Evolutionary conservation across 2,888 invertebrate genomes (phyloP).

Genomic region (Drosophila paracracens): DNA sequence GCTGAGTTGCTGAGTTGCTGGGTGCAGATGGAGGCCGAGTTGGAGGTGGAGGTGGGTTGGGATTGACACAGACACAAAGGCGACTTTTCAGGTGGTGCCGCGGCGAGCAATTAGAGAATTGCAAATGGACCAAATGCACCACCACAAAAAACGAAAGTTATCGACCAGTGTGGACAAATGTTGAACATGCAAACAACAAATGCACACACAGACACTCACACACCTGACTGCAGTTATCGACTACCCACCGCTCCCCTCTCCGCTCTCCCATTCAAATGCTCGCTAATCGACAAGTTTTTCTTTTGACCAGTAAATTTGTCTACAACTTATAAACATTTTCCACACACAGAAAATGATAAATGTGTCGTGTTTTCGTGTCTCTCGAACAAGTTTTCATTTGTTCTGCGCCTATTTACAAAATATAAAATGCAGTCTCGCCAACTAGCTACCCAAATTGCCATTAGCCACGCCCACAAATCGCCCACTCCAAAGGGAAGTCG

Average conservation of each 20-base stretch:
- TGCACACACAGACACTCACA: conserved; percentile 27
- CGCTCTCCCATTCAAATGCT: conserved; percentile 20
- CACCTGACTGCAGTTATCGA: conserved; percentile 25
- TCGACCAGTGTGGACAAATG: conserved; percentile 70
- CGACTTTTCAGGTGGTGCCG: conserved; percentile 30
- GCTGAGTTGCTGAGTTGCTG: not conserved
- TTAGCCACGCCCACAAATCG: conserved; percentile 54
- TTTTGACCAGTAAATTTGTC: conserved; percentile 53
- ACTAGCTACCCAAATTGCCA: conserved; percentile 10
- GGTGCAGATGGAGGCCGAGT: not conserved
- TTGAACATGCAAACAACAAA: conserved; percentile 72
- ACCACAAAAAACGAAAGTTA: conserved; percentile 65
- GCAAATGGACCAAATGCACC: conserved; percentile 34
- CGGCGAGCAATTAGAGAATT: conserved; percentile 75
- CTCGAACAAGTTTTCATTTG: conserved; percentile 68
- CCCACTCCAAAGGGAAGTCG: conserved; percentile 61
- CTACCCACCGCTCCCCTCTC: not conserved
- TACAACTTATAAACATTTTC: conserved; percentile 57
- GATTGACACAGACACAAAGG: conserved; percentile 32
- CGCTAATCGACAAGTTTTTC: conserved; percentile 48
- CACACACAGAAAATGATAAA: conserved; percentile 63
- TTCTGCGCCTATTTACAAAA: conserved; percentile 57
- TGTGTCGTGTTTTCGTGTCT: conserved; percentile 71
- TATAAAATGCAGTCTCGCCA: not conserved
- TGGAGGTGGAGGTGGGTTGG: not conserved